These are phyloP conservation scores for Athalia cordata DNA, from an alignment of 2,888 invertebrate species.

Conservation along the genomic window DNA sequence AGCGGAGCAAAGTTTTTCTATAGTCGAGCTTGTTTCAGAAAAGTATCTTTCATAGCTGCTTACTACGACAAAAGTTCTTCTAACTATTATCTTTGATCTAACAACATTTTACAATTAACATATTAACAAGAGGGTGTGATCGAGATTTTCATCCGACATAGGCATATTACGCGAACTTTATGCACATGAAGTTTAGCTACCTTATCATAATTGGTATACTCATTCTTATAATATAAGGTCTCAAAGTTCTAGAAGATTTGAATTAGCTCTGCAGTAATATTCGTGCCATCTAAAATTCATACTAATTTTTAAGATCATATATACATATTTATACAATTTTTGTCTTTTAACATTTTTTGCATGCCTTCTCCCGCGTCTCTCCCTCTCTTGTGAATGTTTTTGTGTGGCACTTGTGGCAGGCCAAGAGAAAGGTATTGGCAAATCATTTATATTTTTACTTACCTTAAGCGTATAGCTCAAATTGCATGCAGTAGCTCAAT, in stretches of 20 bases:
- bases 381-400: conserved; percentile 83
- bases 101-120: neutral
- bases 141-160: neutral
- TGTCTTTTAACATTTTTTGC: conserved; percentile 76
- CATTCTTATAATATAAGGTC: neutral
- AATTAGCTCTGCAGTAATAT: conserved; percentile 17
- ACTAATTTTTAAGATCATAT: conserved; percentile 46
- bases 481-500: conserved; percentile 54
- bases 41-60: conserved; percentile 15
- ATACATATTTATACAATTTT: conserved; percentile 66
- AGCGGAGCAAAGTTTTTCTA: conserved; percentile 7
- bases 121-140: neutral
- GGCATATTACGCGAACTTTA: conserved; percentile 15
- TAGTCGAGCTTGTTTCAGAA: conserved; percentile 21
- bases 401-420: conserved; percentile 83
- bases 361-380: conserved; percentile 82
- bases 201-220: neutral
- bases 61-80: conserved; percentile 6
- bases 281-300: conserved; percentile 18
- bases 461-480: conserved; percentile 65
- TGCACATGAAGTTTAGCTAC: neutral
- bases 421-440: conserved; percentile 80
- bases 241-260: neutral
- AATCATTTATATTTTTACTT: conserved; percentile 71
- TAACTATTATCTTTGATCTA: neutral